phyloP scores from a whole-genome alignment of 2,888 invertebrate genomes.

The Psylliodes chrysocephalus region DNA sequence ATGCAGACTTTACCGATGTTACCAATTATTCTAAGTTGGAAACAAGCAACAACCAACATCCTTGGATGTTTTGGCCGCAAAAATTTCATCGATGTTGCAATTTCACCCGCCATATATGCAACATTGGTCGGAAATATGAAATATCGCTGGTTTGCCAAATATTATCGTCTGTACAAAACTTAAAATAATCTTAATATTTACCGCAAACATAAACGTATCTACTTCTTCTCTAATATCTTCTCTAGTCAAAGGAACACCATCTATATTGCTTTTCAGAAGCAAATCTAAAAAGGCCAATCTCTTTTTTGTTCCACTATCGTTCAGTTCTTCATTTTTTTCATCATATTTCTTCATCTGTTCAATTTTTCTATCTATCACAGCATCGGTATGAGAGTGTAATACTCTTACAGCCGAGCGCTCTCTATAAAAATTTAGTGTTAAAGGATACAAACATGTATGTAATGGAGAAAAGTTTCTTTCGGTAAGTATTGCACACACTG shows the following conservation, averaged over 20 bases:
- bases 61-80: too few species aligned
- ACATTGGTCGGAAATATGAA: too few species aligned
- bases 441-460: conserved; percentile 65
- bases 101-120: too few species aligned
- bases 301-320: conserved; percentile 67
- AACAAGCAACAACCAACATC: too few species aligned
- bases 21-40: too few species aligned
- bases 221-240: conserved; percentile 74
- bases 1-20: too few species aligned
- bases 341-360: conserved; percentile 51
- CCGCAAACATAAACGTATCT: conserved; percentile 78
- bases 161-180: too few species aligned
- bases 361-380: conserved; percentile 36
- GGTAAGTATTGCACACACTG: conserved; percentile 55
- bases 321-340: not conserved
- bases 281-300: conserved; percentile 76
- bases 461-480: conserved; percentile 60
- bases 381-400: conserved; percentile 29
- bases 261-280: conserved; percentile 70
- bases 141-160: too few species aligned
- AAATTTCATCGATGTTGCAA: too few species aligned
- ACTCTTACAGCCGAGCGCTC: conserved; percentile 55
- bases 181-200: too few species aligned
- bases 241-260: conserved; percentile 69
- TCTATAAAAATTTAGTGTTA: conserved; percentile 69